A percentile compares a stretch with the other conserved stretches of the same genome.
phyloP scores from a whole-genome alignment of 92 coral and sea anemone genomes.

The Phymanthus crucifer region DNA sequence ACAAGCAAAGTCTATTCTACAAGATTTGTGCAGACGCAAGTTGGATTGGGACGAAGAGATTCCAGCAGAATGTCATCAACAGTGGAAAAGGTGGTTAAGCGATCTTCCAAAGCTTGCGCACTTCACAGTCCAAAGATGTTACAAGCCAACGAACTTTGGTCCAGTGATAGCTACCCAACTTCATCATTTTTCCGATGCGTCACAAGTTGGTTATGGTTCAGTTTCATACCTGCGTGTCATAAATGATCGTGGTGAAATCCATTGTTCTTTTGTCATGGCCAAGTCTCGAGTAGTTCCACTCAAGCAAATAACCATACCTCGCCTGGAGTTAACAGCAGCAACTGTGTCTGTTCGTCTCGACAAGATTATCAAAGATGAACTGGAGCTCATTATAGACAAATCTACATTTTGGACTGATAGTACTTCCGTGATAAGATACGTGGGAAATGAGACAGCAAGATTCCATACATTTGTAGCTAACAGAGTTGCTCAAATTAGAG shows the following conservation, averaged over 20 bases:
- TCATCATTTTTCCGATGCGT: slow-evolving; percentile 37
- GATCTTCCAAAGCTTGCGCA: slow-evolving; percentile 12
- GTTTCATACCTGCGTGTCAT: slow-evolving; percentile 19
- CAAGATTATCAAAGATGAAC: slow-evolving; percentile 29
- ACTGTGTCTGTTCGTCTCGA: slow-evolving; percentile 36
- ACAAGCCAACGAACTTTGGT: slow-evolving; percentile 22
- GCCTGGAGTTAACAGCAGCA: slow-evolving; percentile 59
- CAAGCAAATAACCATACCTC: slow-evolving; percentile 44
- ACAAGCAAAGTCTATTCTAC: slow-evolving; percentile 8
- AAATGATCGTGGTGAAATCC: slow-evolving; percentile 14
- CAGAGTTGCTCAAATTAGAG: slow-evolving; percentile 36
- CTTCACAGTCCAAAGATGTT: slow-evolving; percentile 20
- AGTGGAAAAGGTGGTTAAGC: slow-evolving; percentile 20
- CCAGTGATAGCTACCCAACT: neutral
- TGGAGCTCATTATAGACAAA: slow-evolving; percentile 15
- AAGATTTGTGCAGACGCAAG: slow-evolving; percentile 11
- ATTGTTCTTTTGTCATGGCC: slow-evolving; percentile 58
- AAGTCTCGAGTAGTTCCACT: slow-evolving; percentile 59
- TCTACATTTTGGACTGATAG: slow-evolving; percentile 52
- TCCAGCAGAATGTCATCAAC: neutral
- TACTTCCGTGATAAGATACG: slow-evolving; percentile 30
- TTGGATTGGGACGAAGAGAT: slow-evolving; percentile 16
- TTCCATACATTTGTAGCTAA: slow-evolving; percentile 50
- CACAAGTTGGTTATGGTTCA: slow-evolving; percentile 21
- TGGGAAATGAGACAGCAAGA: slow-evolving; percentile 44